phyloP scores from a whole-genome alignment of 2,797 vertebrate genomes.

The Mus caroli region DNA sequence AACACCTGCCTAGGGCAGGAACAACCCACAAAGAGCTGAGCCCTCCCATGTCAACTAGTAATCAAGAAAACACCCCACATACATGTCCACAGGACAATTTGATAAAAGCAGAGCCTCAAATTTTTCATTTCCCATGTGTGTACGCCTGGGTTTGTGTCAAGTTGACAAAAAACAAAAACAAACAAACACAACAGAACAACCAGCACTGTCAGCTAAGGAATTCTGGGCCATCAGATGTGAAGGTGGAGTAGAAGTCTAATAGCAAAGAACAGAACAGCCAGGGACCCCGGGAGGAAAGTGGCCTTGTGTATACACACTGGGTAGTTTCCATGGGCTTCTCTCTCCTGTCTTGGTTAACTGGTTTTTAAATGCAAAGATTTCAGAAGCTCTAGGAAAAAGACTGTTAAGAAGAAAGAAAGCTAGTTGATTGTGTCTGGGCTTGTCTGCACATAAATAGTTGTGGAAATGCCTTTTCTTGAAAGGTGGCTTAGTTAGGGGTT shows the following conservation, averaged over 20 bases:
- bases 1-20: neutral
- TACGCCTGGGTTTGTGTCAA: neutral
- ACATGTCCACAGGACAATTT: neutral
- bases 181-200: neutral
- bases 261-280: neutral
- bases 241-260: neutral
- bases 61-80: neutral
- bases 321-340: neutral
- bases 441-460: neutral
- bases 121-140: too few relatives aligned
- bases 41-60: neutral
- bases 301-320: neutral
- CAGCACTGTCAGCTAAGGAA: neutral
- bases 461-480: neutral
- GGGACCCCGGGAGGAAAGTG: neutral
- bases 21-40: neutral
- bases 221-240: neutral
- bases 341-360: neutral
- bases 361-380: neutral
- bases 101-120: neutral
- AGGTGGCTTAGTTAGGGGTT: neutral
- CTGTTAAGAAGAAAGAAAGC: neutral
- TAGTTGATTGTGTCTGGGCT: neutral
- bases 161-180: neutral
- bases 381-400: neutral